Conservation (phyloP, 2,888 invertebrate species). For the Eugnorisma glareosa region DNA sequence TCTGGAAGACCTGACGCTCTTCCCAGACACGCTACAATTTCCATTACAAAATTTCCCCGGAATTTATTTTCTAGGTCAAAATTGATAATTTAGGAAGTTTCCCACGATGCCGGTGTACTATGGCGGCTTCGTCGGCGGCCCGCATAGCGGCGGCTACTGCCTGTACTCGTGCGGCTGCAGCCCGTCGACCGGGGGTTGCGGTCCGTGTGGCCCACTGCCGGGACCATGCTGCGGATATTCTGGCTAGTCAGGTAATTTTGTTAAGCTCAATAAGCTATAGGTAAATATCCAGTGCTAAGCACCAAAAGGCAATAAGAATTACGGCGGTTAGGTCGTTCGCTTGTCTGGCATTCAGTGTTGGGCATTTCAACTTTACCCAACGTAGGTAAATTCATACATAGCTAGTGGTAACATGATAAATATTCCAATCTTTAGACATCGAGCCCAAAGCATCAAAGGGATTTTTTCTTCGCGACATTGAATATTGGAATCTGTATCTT, state of each 20-base stretch:
- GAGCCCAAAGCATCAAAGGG: not conserved
- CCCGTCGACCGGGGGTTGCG: slow-evolving; percentile 76
- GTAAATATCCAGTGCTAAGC: not conserved
- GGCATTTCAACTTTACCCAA: not conserved
- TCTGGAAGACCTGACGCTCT: slow-evolving; percentile 1
- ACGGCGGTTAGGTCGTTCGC: not conserved
- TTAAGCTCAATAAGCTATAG: not conserved
- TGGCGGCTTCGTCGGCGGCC: slow-evolving; percentile 83
- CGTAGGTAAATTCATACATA: not conserved
- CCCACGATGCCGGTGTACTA: slow-evolving; percentile 82
- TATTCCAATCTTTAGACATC: not conserved
- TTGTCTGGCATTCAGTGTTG: not conserved
- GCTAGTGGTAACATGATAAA: not conserved
- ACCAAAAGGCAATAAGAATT: not conserved
- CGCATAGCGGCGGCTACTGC: slow-evolving; percentile 83
- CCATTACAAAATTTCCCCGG: not conserved
- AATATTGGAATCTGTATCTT: too few species aligned
- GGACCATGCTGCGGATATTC: slow-evolving; percentile 75
- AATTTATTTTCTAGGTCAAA: slow-evolving; percentile 10
- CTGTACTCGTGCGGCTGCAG: slow-evolving; percentile 74
- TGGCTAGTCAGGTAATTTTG: slow-evolving; percentile 63
- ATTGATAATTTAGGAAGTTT: slow-evolving; percentile 14
- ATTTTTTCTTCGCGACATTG: not conserved
- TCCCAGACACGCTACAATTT: slow-evolving; percentile 19
- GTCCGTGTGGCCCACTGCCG: slow-evolving; percentile 71